phyloP scores from a whole-genome alignment of 2,797 vertebrate genomes.

The Petrocephalus schoutedeni region DNA sequence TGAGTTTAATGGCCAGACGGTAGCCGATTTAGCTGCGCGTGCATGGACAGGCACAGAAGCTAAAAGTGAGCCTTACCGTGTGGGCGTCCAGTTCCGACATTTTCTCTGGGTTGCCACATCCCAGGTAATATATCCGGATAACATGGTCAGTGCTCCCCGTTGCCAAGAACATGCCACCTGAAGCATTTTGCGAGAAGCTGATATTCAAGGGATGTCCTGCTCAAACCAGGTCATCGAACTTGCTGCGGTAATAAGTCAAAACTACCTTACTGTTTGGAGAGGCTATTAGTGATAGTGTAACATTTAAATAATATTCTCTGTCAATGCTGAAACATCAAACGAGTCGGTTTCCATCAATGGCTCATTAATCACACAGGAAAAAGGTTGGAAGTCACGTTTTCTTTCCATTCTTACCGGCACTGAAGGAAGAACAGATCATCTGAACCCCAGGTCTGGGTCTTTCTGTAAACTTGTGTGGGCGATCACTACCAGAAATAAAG shows the following conservation, averaged over 20 bases:
- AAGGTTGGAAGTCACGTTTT: not conserved
- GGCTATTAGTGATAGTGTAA: not conserved
- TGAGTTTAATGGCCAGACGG: not conserved
- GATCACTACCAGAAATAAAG: conserved; percentile 65
- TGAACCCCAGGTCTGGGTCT: conserved; percentile 88
- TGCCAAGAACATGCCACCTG: conserved; percentile 95
- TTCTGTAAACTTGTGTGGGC: conserved; percentile 89
- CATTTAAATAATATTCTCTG: not conserved
- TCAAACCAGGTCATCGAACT: not conserved
- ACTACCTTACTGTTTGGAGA: not conserved
- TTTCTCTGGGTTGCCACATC: conserved; percentile 85
- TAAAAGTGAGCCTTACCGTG: conserved; percentile 66
- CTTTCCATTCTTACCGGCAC: conserved; percentile 72
- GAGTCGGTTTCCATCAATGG: not conserved
- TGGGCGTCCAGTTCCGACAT: conserved; percentile 89
- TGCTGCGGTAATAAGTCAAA: not conserved
- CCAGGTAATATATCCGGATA: conserved; percentile 96
- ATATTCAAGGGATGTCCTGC: not conserved
- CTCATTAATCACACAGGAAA: not conserved
- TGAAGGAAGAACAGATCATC: conserved; percentile 95
- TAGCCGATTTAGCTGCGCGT: not conserved
- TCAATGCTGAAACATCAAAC: not conserved
- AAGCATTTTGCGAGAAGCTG: conserved; percentile 14
- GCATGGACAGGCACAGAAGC: not conserved
- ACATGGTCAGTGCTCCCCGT: conserved; percentile 96